Evolutionary conservation across 2,797 vertebrate species (phyloP).

Genomic region (Falco rusticolus): DNA sequence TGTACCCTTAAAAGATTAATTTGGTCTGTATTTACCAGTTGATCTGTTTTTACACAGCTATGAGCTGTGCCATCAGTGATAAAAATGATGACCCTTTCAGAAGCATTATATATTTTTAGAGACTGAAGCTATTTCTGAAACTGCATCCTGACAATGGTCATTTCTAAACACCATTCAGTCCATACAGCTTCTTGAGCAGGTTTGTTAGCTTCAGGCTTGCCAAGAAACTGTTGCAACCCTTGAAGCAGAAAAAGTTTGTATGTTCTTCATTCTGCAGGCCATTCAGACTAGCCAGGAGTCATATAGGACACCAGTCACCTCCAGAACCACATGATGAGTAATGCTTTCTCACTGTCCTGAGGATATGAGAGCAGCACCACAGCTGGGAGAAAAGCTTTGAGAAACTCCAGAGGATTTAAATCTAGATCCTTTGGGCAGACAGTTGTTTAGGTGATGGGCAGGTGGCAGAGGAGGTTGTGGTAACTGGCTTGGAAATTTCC

Average conservation of each 20-base stretch:
- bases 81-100: background rate
- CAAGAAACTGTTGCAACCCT: background rate
- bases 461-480: background rate
- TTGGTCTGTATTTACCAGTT: background rate
- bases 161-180: background rate
- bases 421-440: background rate
- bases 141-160: background rate
- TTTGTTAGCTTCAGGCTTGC: background rate
- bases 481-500: background rate
- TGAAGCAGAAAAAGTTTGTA: background rate
- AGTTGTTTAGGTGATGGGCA: background rate
- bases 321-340: background rate
- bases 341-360: background rate
- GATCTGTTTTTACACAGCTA: background rate
- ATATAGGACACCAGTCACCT: background rate
- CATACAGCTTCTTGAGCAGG: background rate
- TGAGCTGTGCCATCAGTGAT: background rate
- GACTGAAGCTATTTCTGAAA: background rate
- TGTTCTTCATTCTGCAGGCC: background rate
- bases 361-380: background rate
- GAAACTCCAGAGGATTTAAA: background rate
- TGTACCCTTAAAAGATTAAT: background rate
- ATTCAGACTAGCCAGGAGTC: background rate
- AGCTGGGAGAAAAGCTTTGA: background rate
- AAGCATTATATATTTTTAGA: background rate